Conservation (phyloP, 2,888 invertebrate genomes). For the Resseliella maxima region DNA sequence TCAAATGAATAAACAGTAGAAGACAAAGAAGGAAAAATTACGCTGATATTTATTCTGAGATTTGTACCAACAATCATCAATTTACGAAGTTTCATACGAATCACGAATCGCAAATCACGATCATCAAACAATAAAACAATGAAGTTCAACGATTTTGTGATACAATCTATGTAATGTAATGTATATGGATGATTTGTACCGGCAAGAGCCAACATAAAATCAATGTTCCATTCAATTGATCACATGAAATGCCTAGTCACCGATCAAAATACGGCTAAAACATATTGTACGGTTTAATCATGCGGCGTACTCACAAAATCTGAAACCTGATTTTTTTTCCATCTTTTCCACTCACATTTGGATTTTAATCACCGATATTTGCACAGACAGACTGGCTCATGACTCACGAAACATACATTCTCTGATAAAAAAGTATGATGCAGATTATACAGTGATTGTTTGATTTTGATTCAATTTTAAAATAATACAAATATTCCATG, state of each 20-base stretch:
- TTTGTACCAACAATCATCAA: slow-evolving; percentile 24
- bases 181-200: not conserved
- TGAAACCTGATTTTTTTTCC: not conserved
- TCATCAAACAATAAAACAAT: slow-evolving; percentile 35
- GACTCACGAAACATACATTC: not conserved
- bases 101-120: not conserved
- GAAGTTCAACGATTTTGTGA: slow-evolving; percentile 45
- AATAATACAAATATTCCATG: not conserved
- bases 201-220: slow-evolving; percentile 23
- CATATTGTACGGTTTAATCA: not conserved
- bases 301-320: too few relatives aligned
- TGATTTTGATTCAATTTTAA: slow-evolving; percentile 6
- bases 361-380: not conserved
- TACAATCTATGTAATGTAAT: not conserved
- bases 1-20: not conserved
- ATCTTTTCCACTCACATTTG: not conserved
- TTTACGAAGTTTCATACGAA: slow-evolving; percentile 14
- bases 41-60: not conserved
- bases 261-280: not conserved
- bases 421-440: too few relatives aligned
- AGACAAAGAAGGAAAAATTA: not conserved
- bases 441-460: not conserved
- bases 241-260: not conserved
- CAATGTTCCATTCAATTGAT: not conserved
- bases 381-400: not conserved